These are phyloP conservation scores for Peucedramus taeniatus DNA, from an alignment of 2,113 vertebrate genomes.

Conservation along the genomic window DNA sequence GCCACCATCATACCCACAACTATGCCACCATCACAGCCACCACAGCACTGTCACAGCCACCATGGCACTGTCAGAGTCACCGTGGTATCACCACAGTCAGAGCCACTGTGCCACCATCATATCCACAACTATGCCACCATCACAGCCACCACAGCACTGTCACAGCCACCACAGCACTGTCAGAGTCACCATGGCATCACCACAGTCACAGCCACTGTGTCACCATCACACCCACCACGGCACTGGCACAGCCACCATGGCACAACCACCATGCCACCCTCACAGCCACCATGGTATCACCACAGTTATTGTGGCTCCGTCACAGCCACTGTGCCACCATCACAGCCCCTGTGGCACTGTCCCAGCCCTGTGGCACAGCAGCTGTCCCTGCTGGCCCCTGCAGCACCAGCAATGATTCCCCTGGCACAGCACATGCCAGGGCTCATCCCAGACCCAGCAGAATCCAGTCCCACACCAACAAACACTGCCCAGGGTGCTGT, in stretches of 20 bases:
- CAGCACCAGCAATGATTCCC: background rate
- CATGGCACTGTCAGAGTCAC: background rate
- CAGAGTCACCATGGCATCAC: rapidly evolving
- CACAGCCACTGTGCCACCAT: rapidly evolving
- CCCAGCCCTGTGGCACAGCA: background rate
- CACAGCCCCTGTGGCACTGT: rapidly evolving
- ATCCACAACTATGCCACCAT: too few species aligned
- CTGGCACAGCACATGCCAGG: background rate
- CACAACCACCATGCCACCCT: background rate
- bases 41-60: background rate
- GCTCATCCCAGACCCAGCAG: background rate
- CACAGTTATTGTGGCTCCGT: rapidly evolving
- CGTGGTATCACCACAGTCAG: too few species aligned
- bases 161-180: rapidly evolving
- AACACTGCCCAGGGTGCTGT: background rate
- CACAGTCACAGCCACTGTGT: background rate
- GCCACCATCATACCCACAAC: rapidly evolving
- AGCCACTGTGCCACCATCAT: too few species aligned
- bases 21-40: background rate
- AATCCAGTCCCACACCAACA: rapidly evolving
- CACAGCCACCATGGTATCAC: rapidly evolving
- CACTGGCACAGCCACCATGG: rapidly evolving
- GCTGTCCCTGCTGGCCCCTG: background rate
- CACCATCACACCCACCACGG: rapidly evolving
- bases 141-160: background rate